Conservation (phyloP, 2,888 invertebrate genomes). For the Halictus ligatus region DNA sequence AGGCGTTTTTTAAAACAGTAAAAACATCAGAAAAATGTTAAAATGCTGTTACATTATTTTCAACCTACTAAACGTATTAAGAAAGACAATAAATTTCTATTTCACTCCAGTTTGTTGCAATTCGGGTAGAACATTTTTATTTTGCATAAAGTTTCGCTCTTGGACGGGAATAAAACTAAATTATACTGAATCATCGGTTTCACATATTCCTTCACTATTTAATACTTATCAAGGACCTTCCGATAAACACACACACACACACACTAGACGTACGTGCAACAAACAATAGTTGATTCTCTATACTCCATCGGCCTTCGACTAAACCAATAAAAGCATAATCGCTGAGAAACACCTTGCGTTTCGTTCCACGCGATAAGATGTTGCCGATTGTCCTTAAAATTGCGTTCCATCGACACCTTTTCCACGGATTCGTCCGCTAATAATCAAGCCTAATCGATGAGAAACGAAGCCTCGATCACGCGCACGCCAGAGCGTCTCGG, state of each 20-base stretch:
- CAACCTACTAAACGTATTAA: no score
- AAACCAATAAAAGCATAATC: conserved; percentile 23
- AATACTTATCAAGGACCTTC: neutral
- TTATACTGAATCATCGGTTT: neutral
- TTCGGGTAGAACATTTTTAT: no score
- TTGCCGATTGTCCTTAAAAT: conserved; percentile 30
- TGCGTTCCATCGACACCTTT: conserved; percentile 32
- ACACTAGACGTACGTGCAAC: neutral
- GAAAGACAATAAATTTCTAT: no score
- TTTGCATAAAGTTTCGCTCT: neutral
- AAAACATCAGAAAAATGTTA: no score
- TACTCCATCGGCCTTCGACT: neutral
- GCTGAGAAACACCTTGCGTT: conserved; percentile 32
- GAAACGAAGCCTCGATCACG: conserved; percentile 20
- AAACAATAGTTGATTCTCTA: neutral
- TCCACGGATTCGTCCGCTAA: conserved; percentile 31
- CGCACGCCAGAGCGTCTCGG: neutral
- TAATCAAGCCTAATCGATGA: conserved; percentile 38
- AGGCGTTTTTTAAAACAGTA: no score
- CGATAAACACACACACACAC: neutral
- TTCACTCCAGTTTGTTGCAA: no score
- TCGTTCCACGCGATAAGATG: neutral
- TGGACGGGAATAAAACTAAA: neutral
- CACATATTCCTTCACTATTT: neutral
- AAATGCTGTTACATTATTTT: no score